A percentile compares a stretch with the other conserved stretches of the same genome.
phyloP scores from a whole-genome alignment of 2,888 invertebrate species.

The Agrochola litura region DNA sequence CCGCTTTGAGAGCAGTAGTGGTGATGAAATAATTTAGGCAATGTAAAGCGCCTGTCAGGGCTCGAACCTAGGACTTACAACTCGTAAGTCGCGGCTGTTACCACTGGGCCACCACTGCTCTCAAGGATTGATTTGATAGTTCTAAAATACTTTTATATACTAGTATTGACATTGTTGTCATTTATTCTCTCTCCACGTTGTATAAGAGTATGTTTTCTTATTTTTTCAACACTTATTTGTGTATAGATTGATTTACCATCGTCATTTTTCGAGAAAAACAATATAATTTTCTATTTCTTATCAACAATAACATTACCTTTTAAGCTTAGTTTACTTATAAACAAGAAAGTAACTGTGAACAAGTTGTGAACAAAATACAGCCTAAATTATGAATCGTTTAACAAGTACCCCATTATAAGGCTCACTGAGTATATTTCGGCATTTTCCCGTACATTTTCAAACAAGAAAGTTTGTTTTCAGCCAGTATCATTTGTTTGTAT shows the following conservation, averaged over 20 bases:
- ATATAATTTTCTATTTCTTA: background rate
- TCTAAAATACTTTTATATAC: too few relatives aligned
- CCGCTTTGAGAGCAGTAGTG: too few relatives aligned
- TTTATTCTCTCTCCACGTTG: too few relatives aligned
- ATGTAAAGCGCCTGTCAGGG: too few relatives aligned
- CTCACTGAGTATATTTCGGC: constrained; percentile 34
- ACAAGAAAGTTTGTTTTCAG: constrained; percentile 43
- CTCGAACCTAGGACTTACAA: too few relatives aligned
- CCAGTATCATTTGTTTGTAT: constrained; percentile 43
- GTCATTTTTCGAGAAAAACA: background rate
- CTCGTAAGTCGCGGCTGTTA: too few relatives aligned
- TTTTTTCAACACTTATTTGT: background rate
- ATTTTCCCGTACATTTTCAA: constrained; percentile 40
- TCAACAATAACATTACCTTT: background rate
- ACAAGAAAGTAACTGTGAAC: background rate
- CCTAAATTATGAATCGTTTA: constrained; percentile 30
- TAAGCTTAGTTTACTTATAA: background rate
- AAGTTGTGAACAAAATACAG: constrained; percentile 16
- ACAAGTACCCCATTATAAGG: constrained; percentile 26
- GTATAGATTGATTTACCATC: too few relatives aligned
- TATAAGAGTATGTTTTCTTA: background rate
- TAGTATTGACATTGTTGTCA: too few relatives aligned
- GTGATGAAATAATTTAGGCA: too few relatives aligned
- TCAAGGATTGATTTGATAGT: too few relatives aligned
- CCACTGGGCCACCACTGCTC: too few relatives aligned